Conservation (phyloP, 2,797 vertebrate species). For the Danio albolineatus region DNA sequence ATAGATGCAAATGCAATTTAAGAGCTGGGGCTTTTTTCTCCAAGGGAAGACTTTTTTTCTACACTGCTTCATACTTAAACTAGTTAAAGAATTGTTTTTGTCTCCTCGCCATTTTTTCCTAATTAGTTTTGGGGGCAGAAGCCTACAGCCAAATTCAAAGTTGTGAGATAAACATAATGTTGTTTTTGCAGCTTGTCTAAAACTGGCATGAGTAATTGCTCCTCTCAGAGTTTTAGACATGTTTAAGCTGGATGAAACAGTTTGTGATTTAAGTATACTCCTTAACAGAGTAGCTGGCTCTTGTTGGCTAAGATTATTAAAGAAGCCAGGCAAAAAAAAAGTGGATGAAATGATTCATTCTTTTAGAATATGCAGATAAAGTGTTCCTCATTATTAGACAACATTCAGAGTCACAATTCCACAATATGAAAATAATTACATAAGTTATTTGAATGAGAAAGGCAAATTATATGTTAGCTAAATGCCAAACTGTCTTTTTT, state of each 20-base stretch:
- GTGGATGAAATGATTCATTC: neutral
- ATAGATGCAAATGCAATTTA: neutral
- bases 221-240: neutral
- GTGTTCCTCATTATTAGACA: neutral
- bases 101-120: neutral
- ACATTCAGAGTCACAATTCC: neutral
- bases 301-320: neutral
- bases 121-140: neutral
- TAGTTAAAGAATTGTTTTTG: neutral
- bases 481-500: neutral
- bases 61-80: neutral
- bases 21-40: neutral
- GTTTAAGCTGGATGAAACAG: neutral
- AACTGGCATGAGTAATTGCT: neutral
- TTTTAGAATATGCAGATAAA: neutral
- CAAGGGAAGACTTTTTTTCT: neutral
- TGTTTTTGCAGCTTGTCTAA: slow-evolving; percentile 13
- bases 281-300: no score
- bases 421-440: neutral
- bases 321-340: neutral
- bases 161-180: slow-evolving; percentile 9
- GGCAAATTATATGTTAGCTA: neutral
- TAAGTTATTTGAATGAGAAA: neutral
- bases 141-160: neutral
- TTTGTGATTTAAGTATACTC: neutral